Evolutionary conservation across 2,113 vertebrate species (phyloP).

Genomic region (Gallinago undulata): DNA sequence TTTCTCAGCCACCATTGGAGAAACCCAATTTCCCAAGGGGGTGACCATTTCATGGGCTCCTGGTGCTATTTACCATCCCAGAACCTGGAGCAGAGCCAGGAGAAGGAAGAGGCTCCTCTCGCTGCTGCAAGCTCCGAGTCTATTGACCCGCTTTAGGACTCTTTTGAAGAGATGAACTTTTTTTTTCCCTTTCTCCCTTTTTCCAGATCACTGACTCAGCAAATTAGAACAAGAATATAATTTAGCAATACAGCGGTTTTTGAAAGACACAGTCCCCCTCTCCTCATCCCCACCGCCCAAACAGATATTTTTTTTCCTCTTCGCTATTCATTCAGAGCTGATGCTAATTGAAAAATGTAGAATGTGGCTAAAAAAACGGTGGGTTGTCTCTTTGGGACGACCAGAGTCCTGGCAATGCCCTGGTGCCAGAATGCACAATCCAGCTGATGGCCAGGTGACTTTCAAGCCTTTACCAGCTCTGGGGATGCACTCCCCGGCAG

Average conservation of each 20-base stretch:
- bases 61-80: neutral
- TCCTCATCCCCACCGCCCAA: slow-evolving; percentile 41
- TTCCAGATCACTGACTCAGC: slow-evolving; percentile 74
- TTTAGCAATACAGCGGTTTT: slow-evolving; percentile 70
- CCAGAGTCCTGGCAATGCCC: neutral
- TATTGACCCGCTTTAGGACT: slow-evolving; percentile 65
- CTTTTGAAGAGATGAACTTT: slow-evolving; percentile 62
- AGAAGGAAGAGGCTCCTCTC: neutral
- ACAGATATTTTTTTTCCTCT: slow-evolving; percentile 13
- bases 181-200: slow-evolving; percentile 58
- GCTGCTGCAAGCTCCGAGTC: neutral
- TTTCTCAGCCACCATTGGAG: neutral
- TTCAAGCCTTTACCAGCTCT: neutral
- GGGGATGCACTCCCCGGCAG: neutral
- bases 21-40: neutral
- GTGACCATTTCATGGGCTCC: neutral
- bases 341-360: slow-evolving; percentile 59
- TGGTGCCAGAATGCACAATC: accelerated
- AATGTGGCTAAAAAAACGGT: neutral
- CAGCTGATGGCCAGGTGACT: neutral
- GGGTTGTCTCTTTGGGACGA: neutral
- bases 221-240: slow-evolving; percentile 75
- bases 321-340: slow-evolving; percentile 50
- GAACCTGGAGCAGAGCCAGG: accelerated
- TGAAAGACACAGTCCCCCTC: slow-evolving; percentile 59